Conservation (phyloP, 2,797 vertebrate genomes). For the Lepidocolaptes lacrymiger region DNA sequence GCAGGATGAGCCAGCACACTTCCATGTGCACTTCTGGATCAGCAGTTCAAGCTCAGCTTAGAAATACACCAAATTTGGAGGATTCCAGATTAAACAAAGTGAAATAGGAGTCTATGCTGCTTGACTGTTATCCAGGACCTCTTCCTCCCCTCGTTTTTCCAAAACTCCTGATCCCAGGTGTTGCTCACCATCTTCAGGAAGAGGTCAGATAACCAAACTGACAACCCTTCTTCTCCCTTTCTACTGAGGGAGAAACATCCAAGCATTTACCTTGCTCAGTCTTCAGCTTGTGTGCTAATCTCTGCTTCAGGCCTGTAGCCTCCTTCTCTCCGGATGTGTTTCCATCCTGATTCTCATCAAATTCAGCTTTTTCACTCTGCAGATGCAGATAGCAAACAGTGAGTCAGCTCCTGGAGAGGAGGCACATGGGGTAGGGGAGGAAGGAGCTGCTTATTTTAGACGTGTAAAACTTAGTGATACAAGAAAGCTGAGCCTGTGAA, state of each 20-base stretch:
- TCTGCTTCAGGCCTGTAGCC: constrained; percentile 46
- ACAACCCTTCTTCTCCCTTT: background rate
- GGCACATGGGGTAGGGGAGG: background rate
- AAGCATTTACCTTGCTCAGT: constrained; percentile 66
- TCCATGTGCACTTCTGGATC: background rate
- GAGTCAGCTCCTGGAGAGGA: background rate
- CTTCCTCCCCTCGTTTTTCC: background rate
- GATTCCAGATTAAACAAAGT: background rate
- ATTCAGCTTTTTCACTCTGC: constrained; percentile 87
- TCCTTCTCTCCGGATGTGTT: constrained; percentile 55
- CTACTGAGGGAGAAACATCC: background rate
- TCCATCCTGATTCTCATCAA: constrained; percentile 77
- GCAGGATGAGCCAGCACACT: background rate
- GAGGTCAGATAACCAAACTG: background rate
- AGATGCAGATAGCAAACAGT: constrained; percentile 9
- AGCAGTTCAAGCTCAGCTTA: background rate
- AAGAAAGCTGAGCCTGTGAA: background rate
- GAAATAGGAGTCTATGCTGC: rapidly evolving
- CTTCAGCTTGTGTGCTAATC: constrained; percentile 81
- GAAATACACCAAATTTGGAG: background rate
- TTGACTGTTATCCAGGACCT: background rate
- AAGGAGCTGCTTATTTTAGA: background rate
- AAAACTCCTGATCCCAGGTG: background rate
- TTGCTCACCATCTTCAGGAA: background rate
- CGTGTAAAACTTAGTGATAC: background rate